Percentiles rank a stretch among this genome's conserved stretches.
phyloP scores from a whole-genome alignment of 2,888 invertebrate species.

The Mythimna vitellina region DNA sequence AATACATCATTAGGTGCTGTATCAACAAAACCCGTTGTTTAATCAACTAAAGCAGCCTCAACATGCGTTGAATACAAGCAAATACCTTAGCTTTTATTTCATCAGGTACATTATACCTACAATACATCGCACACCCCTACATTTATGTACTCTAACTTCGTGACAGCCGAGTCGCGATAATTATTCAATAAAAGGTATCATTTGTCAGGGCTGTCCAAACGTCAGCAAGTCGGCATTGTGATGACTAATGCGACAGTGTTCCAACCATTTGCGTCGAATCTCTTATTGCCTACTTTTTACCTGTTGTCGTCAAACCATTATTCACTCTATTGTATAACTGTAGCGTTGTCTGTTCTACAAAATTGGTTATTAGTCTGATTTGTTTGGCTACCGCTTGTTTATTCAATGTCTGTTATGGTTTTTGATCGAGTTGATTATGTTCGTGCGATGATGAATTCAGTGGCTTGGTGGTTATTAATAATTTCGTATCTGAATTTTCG shows the following conservation, averaged over 20 bases:
- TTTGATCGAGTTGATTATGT: slow-evolving; percentile 56
- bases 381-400: slow-evolving; percentile 65
- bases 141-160: slow-evolving; percentile 74
- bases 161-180: slow-evolving; percentile 78
- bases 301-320: slow-evolving; percentile 84
- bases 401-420: slow-evolving; percentile 56
- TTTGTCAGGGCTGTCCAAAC: slow-evolving; percentile 87
- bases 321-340: slow-evolving; percentile 83
- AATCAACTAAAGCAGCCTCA: slow-evolving; percentile 25
- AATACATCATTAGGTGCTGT: slow-evolving; percentile 4
- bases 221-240: slow-evolving; percentile 86
- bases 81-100: slow-evolving; percentile 40
- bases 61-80: slow-evolving; percentile 25
- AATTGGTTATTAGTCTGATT: slow-evolving; percentile 73
- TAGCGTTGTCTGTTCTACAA: slow-evolving; percentile 74
- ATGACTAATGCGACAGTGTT: slow-evolving; percentile 87
- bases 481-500: slow-evolving; percentile 26
- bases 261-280: slow-evolving; percentile 83
- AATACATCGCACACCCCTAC: slow-evolving; percentile 52
- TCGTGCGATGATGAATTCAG: slow-evolving; percentile 24
- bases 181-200: slow-evolving; percentile 89
- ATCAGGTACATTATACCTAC: slow-evolving; percentile 4
- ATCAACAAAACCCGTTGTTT: slow-evolving; percentile 17
- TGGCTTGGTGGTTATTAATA: slow-evolving; percentile 33
- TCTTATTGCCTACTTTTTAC: slow-evolving; percentile 87